These are phyloP conservation scores for Coreoperca whiteheadi DNA, from an alignment of 2,113 vertebrate species.

Conservation along the genomic window DNA sequence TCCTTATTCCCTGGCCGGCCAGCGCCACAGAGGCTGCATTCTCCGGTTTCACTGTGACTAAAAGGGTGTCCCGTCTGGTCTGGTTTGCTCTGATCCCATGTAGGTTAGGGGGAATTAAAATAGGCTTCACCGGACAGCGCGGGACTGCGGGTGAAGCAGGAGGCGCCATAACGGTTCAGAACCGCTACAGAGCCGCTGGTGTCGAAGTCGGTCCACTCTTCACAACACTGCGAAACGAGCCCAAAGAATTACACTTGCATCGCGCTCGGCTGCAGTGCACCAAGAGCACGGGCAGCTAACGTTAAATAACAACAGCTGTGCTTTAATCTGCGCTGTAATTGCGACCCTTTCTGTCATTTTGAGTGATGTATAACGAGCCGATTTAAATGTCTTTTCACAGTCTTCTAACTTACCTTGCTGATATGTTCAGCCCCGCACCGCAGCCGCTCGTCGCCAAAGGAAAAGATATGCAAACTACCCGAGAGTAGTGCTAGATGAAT, in stretches of 20 bases:
- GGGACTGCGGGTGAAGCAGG: neutral
- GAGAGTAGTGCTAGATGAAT: conserved; percentile 79
- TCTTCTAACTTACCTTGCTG: conserved; percentile 74
- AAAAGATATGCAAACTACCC: conserved; percentile 77
- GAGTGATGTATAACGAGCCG: neutral
- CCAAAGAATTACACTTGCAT: conserved; percentile 12
- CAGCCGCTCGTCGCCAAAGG: conserved; percentile 61
- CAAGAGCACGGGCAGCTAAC: neutral
- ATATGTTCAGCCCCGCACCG: conserved; percentile 58
- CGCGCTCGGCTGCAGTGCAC: conserved; percentile 33
- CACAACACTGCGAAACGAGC: neutral
- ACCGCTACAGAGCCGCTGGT: conserved; percentile 5
- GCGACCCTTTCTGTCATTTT: neutral
- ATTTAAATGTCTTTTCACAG: neutral
- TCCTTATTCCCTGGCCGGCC: conserved; percentile 8
- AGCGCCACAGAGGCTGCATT: conserved; percentile 47
- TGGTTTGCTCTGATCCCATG: conserved; percentile 7
- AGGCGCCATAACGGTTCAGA: conserved; percentile 51
- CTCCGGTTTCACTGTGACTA: conserved; percentile 76
- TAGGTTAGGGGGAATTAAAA: neutral
- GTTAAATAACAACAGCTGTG: neutral
- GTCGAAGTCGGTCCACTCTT: conserved; percentile 13
- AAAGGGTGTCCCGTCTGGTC: conserved; percentile 46
- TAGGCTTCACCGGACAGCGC: conserved; percentile 16
- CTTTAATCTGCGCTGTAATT: neutral